These are phyloP conservation scores for Aurelia aurita DNA, from an alignment of 30 jellyfish, hydroid and myxozoan species.

Conservation along the genomic window DNA sequence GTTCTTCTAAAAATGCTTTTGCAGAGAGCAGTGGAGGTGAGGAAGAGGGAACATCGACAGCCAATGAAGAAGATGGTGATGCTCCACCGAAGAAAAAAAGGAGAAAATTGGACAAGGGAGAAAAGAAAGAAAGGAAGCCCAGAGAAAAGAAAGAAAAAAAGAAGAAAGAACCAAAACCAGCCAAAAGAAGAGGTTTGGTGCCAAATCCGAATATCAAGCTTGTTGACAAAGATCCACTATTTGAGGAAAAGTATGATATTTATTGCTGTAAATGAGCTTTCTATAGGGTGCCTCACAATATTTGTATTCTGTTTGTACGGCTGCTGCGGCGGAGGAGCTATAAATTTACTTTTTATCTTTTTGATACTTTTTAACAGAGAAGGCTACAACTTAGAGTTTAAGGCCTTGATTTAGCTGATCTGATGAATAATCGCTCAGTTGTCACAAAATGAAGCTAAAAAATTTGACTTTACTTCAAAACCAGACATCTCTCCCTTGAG, in stretches of 20 bases:
- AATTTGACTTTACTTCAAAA: too few species aligned
- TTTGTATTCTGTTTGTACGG: too few species aligned
- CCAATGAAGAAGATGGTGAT: constrained; percentile 31
- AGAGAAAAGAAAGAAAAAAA: constrained; percentile 14
- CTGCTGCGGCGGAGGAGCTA: too few species aligned
- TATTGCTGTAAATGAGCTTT: neutral
- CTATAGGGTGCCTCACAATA: too few species aligned
- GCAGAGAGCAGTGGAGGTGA: constrained; percentile 45
- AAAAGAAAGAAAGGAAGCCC: constrained; percentile 2
- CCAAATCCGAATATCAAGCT: constrained; percentile 53
- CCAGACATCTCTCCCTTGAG: too few species aligned
- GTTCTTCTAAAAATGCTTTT: neutral
- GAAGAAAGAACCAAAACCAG: constrained; percentile 8
- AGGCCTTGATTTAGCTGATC: too few species aligned
- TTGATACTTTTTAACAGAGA: too few species aligned
- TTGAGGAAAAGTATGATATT: constrained; percentile 43
- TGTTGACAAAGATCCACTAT: constrained; percentile 53
- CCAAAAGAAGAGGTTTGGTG: constrained; percentile 62
- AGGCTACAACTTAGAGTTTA: too few species aligned
- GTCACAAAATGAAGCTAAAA: too few species aligned
- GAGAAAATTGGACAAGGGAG: constrained; percentile 1
- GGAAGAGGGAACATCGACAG: neutral
- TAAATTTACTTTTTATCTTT: too few species aligned
- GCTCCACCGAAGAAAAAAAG: constrained; percentile 50
- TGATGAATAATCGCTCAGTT: too few species aligned